These are phyloP conservation scores for Telmatochromis sp. DNA, from an alignment of 2,113 vertebrate species.

Conservation along the genomic window DNA sequence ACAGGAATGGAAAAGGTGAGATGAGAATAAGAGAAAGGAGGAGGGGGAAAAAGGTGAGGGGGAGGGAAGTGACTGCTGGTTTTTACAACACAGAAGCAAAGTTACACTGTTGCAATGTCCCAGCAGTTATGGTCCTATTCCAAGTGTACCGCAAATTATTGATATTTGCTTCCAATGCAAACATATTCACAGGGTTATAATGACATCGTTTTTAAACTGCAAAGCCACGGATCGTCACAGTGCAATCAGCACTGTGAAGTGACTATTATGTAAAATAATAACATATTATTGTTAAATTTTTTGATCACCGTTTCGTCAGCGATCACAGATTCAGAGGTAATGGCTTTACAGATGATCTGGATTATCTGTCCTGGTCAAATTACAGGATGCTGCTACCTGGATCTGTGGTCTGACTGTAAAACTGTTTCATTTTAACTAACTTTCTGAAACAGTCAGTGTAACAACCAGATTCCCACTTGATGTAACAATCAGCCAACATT, in stretches of 20 bases:
- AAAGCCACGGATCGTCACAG: background rate
- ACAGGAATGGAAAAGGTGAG: background rate
- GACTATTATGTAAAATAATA: background rate
- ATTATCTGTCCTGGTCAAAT: background rate
- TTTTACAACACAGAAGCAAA: background rate
- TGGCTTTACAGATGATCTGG: background rate
- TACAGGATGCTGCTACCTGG: background rate
- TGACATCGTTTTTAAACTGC: background rate
- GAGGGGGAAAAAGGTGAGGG: accelerated
- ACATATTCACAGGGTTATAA: background rate
- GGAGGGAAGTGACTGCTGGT: background rate
- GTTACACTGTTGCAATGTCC: background rate
- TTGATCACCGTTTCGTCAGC: background rate
- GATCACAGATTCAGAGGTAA: background rate
- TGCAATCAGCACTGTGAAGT: background rate
- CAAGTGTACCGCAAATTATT: background rate
- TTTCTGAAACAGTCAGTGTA: background rate
- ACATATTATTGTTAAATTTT: background rate
- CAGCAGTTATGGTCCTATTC: background rate
- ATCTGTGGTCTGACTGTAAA: background rate
- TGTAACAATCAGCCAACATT: background rate
- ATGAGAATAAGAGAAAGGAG: background rate
- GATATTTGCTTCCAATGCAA: background rate
- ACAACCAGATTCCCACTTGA: background rate
- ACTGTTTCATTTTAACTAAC: background rate